Evolutionary conservation across 2,888 invertebrate genomes (phyloP).

Genomic region (Drosophila lacicola): DNA sequence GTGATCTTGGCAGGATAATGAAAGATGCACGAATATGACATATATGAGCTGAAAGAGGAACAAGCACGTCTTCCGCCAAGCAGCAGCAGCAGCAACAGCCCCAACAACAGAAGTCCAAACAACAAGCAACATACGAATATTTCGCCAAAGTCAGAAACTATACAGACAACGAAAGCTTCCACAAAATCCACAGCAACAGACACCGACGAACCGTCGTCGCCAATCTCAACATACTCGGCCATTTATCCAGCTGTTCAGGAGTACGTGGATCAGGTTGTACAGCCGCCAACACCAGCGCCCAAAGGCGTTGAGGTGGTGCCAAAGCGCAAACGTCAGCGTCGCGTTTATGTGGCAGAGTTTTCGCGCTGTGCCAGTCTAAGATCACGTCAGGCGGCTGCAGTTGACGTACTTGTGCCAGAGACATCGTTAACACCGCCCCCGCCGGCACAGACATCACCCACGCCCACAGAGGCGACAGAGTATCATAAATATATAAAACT

Average conservation of each 20-base stretch:
- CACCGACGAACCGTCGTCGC: neutral
- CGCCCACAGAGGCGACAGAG: slow-evolving; percentile 56
- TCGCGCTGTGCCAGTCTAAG: slow-evolving; percentile 61
- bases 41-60: slow-evolving; percentile 82
- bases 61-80: slow-evolving; percentile 81
- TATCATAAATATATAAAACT: slow-evolving; percentile 34
- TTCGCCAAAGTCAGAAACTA: slow-evolving; percentile 1
- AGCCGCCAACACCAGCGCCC: slow-evolving; percentile 12
- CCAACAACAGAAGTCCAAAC: slow-evolving; percentile 10
- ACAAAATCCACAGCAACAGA: slow-evolving; percentile 3
- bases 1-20: slow-evolving; percentile 62
- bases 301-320: slow-evolving; percentile 8
- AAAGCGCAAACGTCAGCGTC: slow-evolving; percentile 57
- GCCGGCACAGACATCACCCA: slow-evolving; percentile 42
- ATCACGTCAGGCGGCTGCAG: slow-evolving; percentile 39
- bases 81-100: slow-evolving; percentile 31
- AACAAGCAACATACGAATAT: slow-evolving; percentile 2
- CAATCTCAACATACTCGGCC: slow-evolving; percentile 4
- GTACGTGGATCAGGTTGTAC: slow-evolving; percentile 41
- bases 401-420: slow-evolving; percentile 10
- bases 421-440: slow-evolving; percentile 16
- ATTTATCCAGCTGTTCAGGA: slow-evolving; percentile 42
- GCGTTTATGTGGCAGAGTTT: slow-evolving; percentile 55
- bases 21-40: slow-evolving; percentile 85
- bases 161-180: slow-evolving; percentile 28